These are phyloP conservation scores for Aviceda subcristata DNA, from an alignment of 2,113 vertebrate species.

Conservation along the genomic window DNA sequence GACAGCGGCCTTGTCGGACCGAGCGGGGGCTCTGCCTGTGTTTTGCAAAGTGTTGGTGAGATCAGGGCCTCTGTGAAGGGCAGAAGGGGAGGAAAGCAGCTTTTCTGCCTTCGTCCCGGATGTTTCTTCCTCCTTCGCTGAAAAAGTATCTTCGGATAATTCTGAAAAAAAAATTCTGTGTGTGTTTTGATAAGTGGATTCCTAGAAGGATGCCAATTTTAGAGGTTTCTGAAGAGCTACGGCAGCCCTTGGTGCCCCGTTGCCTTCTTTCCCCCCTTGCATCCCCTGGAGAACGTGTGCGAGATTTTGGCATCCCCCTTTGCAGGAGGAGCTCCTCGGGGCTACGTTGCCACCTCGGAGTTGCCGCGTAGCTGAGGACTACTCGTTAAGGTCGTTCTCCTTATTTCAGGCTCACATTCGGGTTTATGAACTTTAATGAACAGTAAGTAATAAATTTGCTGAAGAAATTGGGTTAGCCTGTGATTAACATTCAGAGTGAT, in stretches of 20 bases:
- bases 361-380: not conserved
- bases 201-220: not conserved
- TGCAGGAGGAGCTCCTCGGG: not conserved
- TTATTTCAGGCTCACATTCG: slow-evolving; percentile 46
- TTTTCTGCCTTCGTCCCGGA: slow-evolving; percentile 5
- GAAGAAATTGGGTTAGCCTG: slow-evolving; percentile 78
- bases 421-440: slow-evolving; percentile 77
- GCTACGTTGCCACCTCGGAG: not conserved
- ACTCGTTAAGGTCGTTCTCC: slow-evolving; percentile 21
- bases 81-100: not conserved
- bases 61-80: not conserved
- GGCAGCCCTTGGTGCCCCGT: not conserved
- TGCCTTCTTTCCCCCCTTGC: not conserved
- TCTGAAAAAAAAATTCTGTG: not conserved
- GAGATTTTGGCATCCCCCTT: not conserved
- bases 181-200: slow-evolving; percentile 7
- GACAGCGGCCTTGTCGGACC: not conserved
- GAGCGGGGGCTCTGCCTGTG: accelerated
- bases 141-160: not conserved
- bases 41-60: not conserved
- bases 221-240: not conserved
- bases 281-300: not conserved
- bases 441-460: slow-evolving; percentile 74
- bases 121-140: not conserved
- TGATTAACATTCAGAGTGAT: slow-evolving; percentile 79